These are phyloP conservation scores for Lissocephala sabroskyi DNA, from an alignment of 2,888 invertebrate genomes.

Conservation along the genomic window DNA sequence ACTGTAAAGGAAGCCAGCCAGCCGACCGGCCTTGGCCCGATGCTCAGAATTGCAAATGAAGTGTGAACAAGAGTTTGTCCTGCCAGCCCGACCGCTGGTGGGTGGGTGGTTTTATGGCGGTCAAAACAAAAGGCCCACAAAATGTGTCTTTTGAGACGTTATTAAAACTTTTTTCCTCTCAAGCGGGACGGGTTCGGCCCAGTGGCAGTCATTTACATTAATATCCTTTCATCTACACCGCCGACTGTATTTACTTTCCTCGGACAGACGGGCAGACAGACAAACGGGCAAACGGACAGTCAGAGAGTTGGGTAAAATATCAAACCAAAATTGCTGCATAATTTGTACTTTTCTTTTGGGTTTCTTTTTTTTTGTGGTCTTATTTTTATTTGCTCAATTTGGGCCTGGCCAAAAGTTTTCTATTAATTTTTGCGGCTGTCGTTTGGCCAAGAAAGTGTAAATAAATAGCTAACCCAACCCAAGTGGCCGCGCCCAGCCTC, in stretches of 20 bases:
- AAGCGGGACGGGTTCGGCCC: neutral
- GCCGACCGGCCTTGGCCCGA: conserved; percentile 10
- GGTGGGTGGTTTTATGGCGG: conserved; percentile 6
- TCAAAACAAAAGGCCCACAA: conserved; percentile 27
- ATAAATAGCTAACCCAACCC: conserved; percentile 40
- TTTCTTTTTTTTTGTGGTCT: conserved; percentile 5
- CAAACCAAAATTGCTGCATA: conserved; percentile 66
- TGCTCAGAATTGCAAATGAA: conserved; percentile 60
- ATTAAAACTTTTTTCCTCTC: conserved; percentile 52
- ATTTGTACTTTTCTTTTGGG: conserved; percentile 52
- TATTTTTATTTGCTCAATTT: conserved; percentile 36
- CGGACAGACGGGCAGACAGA: neutral
- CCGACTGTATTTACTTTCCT: conserved; percentile 13
- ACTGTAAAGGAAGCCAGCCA: conserved; percentile 8
- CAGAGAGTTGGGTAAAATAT: conserved; percentile 40
- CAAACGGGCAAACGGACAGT: too few relatives aligned
- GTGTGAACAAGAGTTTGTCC: conserved; percentile 53
- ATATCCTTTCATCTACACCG: conserved; percentile 52
- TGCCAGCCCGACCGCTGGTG: too few relatives aligned
- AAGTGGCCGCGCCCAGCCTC: neutral
- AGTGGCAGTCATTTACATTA: conserved; percentile 56
- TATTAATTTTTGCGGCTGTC: conserved; percentile 54
- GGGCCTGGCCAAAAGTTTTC: conserved; percentile 40
- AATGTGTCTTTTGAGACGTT: conserved; percentile 56
- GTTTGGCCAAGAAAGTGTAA: conserved; percentile 56